Evolutionary conservation across 2,888 invertebrate species (phyloP), one percentile per base, ranked within the genome.

Genomic region (Gasteruption jaculator): DNA sequence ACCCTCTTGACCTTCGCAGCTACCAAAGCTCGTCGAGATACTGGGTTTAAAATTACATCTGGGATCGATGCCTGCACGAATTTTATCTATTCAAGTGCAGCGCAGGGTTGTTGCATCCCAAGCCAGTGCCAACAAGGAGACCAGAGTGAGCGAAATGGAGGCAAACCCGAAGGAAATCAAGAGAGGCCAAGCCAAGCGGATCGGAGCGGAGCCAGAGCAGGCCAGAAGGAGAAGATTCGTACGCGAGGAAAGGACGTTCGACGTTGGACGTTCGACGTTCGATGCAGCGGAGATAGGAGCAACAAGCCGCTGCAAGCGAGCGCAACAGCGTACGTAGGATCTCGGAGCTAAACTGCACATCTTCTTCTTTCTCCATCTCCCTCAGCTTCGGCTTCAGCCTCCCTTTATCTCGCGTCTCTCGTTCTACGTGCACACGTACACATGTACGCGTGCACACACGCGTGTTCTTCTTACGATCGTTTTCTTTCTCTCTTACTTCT

Each of bases 31-130:
- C n/a, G n/a, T n/a, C n/a, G n/a, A n/a, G n/a, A n/a, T n/a, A n/a
- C n/a, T n/a, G n/a, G n/a, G n/a, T n/a, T n/a, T n/a, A n/a, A n/a
- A n/a, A n/a, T n/a, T n/a, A n/a, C n/a, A n/a, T n/a, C n/a, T n/a
- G n/a, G n/a, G n/a, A n/a, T n/a, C n/a, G n/a, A n/a, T n/a, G n/a
- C 35, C 35, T n/a, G n/a, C n/a, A n/a, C n/a, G n/a, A 52, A 49
- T 54, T 50, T 49, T 54, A 54, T 54, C 54, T 52, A 44, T 36
- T 45, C 33, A 47, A 54, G 54, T 52, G 52, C 54, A 54, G 52
- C 54, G 52, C 39, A 46, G 52, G 54, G 50, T 52, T 44, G n/a
- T n/a, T n/a, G n/a, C n/a, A n/a, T 43, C 35, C 38, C 42, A 30
- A 20, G 25, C 32, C 33, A 44, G 29, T 25, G 16, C 39, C 16